Conservation (phyloP, 2,888 invertebrate genomes). For the Pyrrhia umbra region DNA sequence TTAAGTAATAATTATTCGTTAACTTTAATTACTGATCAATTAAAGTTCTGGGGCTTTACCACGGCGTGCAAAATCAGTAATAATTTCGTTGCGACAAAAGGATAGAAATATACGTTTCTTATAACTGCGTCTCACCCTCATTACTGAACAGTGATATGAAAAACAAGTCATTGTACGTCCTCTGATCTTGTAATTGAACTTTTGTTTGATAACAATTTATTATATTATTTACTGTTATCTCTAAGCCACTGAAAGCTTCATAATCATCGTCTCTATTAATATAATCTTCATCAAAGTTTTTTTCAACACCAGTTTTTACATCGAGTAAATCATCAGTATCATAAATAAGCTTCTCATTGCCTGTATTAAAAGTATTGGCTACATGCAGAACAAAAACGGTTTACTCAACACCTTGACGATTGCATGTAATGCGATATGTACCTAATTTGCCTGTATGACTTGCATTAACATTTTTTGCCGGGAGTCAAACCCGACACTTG, state of each 20-base stretch:
- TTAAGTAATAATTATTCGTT: background rate
- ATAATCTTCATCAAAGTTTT: background rate
- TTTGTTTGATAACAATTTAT: too few relatives aligned
- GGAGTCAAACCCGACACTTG: constrained; percentile 66
- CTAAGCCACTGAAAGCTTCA: too few relatives aligned
- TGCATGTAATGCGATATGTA: constrained; percentile 61
- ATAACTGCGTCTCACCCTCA: too few relatives aligned
- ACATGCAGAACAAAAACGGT: constrained; percentile 20
- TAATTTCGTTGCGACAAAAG: too few relatives aligned
- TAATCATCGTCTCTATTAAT: too few relatives aligned
- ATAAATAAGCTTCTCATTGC: constrained; percentile 12
- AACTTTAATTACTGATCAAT: background rate
- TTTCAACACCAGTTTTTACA: background rate
- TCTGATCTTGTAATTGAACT: too few relatives aligned
- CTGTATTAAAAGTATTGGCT: constrained; percentile 13
- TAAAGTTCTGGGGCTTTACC: too few relatives aligned
- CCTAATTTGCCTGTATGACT: constrained; percentile 75
- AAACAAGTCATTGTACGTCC: too few relatives aligned
- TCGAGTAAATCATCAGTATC: background rate
- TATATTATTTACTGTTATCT: too few relatives aligned
- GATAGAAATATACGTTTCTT: too few relatives aligned
- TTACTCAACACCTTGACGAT: constrained; percentile 31
- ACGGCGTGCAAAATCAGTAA: too few relatives aligned
- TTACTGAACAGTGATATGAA: too few relatives aligned
- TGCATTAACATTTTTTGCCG: constrained; percentile 73